A percentile compares a stretch with the other conserved stretches of the same genome.
Evolutionary conservation across 2,888 invertebrate genomes (phyloP).

Genomic region (Luffia ferchaultella): DNA sequence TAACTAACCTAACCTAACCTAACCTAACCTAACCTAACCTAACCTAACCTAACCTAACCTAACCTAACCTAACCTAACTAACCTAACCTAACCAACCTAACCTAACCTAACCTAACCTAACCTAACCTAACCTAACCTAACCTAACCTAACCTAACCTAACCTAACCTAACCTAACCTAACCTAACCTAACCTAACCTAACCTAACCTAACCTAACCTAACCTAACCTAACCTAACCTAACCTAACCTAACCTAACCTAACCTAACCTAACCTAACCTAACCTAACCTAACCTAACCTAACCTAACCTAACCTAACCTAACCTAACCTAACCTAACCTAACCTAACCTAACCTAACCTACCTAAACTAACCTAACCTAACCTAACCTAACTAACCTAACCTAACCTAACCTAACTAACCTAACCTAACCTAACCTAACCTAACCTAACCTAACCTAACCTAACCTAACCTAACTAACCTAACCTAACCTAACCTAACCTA

Average conservation of each 20-base stretch:
- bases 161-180: constrained; percentile 9
- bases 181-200: constrained; percentile 9
- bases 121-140: constrained; percentile 10
- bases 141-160: constrained; percentile 11
- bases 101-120: constrained; percentile 10
- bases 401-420: constrained; percentile 9
- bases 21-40: constrained; percentile 9
- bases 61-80: constrained; percentile 10
- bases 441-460: constrained; percentile 16
- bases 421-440: constrained; percentile 14
- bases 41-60: constrained; percentile 10
- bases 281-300: constrained; percentile 18
- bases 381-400: constrained; percentile 8
- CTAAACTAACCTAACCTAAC: constrained; percentile 12
- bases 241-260: constrained; percentile 15
- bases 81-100: constrained; percentile 10
- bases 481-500: constrained; percentile 16
- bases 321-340: constrained; percentile 12
- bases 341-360: constrained; percentile 13
- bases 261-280: constrained; percentile 16
- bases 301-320: constrained; percentile 15
- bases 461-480: constrained; percentile 13
- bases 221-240: constrained; percentile 12
- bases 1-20: constrained; percentile 11
- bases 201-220: constrained; percentile 10